These are phyloP conservation scores for Pseudococcus viburni DNA, from an alignment of 2,888 invertebrate species.

Conservation along the genomic window DNA sequence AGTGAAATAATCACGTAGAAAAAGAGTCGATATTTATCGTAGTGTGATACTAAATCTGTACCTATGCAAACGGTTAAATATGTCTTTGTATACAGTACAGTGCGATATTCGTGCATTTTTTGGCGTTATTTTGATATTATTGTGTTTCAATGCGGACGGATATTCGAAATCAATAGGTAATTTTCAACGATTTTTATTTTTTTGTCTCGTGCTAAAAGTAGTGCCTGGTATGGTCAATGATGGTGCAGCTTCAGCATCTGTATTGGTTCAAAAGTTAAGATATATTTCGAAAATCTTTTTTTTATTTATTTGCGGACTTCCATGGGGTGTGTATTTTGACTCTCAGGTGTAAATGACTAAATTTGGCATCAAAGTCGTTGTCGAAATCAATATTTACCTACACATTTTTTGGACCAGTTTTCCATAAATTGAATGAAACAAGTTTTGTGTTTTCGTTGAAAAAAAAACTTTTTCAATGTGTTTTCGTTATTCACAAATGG, in stretches of 20 bases:
- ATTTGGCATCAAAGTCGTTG: no score
- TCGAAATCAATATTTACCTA: no score
- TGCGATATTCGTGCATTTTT: conserved; percentile 63
- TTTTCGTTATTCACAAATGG: no score
- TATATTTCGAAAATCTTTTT: no score
- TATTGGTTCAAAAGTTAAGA: no score
- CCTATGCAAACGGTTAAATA: conserved; percentile 61
- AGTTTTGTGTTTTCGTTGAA: no score
- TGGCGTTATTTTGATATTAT: conserved; percentile 61
- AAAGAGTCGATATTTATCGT: conserved; percentile 60
- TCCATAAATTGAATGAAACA: no score
- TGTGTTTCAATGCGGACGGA: conserved; percentile 62
- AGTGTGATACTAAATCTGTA: conserved; percentile 28
- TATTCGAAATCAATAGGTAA: conserved; percentile 64
- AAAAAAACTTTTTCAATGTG: no score
- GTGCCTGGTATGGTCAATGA: background rate
- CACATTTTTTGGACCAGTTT: no score
- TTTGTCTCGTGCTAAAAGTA: background rate
- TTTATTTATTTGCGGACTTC: no score
- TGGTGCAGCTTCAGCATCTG: background rate
- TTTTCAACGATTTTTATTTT: background rate
- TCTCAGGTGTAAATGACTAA: no score
- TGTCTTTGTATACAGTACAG: conserved; percentile 66
- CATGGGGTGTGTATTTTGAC: no score
- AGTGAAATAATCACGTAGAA: conserved; percentile 33